Evolutionary conservation across 2,797 vertebrate species (phyloP).

Genomic region (Micropoecilia bifurca): DNA sequence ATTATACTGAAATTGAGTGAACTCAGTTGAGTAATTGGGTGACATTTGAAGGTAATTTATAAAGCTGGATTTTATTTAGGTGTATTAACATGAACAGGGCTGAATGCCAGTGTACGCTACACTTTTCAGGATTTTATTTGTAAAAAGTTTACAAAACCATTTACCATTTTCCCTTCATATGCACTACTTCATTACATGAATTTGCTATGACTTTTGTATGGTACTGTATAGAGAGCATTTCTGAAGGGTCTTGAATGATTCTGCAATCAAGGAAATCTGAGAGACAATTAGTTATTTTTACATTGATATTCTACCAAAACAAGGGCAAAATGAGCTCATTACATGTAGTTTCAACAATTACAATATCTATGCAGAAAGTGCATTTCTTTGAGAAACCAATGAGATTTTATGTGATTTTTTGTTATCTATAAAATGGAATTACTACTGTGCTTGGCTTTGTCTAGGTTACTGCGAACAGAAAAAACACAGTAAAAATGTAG

Average conservation of each 20-base stretch:
- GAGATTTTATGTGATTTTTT: slow-evolving; percentile 19
- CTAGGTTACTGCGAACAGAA: neutral
- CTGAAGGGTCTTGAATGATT: slow-evolving; percentile 12
- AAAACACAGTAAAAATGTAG: slow-evolving; percentile 12
- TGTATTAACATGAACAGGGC: neutral
- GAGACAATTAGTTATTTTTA: slow-evolving; percentile 44
- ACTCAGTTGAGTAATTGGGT: neutral
- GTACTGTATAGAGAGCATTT: neutral
- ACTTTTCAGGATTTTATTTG: neutral
- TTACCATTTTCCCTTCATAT: neutral
- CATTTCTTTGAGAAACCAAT: neutral
- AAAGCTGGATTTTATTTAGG: neutral
- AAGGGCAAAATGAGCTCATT: slow-evolving; percentile 49
- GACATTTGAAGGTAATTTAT: neutral
- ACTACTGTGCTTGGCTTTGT: slow-evolving; percentile 19
- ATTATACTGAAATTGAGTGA: neutral
- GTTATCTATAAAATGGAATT: slow-evolving; percentile 22
- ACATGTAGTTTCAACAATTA: slow-evolving; percentile 15
- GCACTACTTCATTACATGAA: neutral
- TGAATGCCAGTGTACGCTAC: neutral
- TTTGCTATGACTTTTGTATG: neutral
- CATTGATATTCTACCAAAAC: slow-evolving; percentile 33
- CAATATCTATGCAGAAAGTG: neutral
- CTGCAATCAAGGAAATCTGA: slow-evolving; percentile 17
- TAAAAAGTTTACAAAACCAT: neutral